phyloP scores from a whole-genome alignment of 2,888 invertebrate species.

The Uropetala carovei region DNA sequence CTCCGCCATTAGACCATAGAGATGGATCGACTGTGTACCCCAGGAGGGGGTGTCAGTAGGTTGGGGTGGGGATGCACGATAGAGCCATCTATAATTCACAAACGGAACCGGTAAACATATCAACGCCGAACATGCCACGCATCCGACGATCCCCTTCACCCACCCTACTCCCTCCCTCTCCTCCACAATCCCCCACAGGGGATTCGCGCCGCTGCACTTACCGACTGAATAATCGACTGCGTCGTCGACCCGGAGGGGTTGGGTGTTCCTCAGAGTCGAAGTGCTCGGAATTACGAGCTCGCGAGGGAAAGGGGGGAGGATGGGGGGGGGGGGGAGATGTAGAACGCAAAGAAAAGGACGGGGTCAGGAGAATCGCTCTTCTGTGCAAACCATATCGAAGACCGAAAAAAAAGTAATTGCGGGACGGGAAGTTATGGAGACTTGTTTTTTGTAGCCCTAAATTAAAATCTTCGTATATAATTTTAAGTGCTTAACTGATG shows the following conservation, averaged over 20 bases:
- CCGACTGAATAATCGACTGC: background rate
- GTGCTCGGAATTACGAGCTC: background rate
- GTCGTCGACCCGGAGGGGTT: too few species aligned
- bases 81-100: constrained; percentile 27
- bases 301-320: background rate
- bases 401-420: too few species aligned
- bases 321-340: too few species aligned
- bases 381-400: too few species aligned
- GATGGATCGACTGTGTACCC: constrained; percentile 2
- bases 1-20: background rate
- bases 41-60: background rate
- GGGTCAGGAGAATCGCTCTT: too few species aligned
- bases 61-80: constrained; percentile 19
- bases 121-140: background rate
- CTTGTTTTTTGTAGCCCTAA: too few species aligned
- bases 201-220: background rate
- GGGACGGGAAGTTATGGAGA: too few species aligned
- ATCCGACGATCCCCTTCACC: background rate
- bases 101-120: constrained; percentile 17
- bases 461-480: too few species aligned
- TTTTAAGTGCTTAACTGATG: too few species aligned
- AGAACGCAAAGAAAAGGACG: too few species aligned
- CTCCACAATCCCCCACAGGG: background rate
- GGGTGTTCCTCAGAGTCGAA: background rate
- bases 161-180: background rate